Evolutionary conservation across 2,797 vertebrate genomes (phyloP).

Genomic region (Babyrousa celebensis): DNA sequence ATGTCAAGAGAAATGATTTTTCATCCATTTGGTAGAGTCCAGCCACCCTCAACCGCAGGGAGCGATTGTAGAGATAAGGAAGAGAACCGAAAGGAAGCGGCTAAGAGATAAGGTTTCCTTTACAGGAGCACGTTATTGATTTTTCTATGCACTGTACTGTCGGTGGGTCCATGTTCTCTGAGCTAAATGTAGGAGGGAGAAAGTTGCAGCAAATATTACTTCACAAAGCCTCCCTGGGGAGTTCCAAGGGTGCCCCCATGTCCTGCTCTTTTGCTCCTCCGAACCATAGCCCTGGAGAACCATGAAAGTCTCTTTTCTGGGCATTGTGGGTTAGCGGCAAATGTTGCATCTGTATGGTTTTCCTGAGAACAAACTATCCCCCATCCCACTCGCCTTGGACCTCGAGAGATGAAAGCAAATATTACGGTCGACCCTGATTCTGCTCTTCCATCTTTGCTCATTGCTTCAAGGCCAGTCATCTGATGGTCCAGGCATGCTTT

Average conservation of each 20-base stretch:
- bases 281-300: neutral
- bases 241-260: neutral
- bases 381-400: neutral
- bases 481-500: neutral
- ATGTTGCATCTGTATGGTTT: too few species aligned
- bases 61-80: too few species aligned
- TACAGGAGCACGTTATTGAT: neutral
- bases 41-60: neutral
- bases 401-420: neutral
- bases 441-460: fast-evolving
- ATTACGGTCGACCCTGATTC: neutral
- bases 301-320: neutral
- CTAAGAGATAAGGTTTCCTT: too few species aligned
- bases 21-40: neutral
- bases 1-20: neutral
- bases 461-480: neutral
- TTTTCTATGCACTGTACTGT: neutral
- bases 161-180: neutral
- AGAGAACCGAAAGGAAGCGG: neutral
- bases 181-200: neutral
- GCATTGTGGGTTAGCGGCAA: fast-evolving
- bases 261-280: fast-evolving
- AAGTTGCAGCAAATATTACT: too few species aligned
- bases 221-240: fast-evolving
- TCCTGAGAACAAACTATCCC: too few species aligned